Base-by-base conservation (phyloP, 2,797 vertebrate species). In the Chelon auratus region DNA sequence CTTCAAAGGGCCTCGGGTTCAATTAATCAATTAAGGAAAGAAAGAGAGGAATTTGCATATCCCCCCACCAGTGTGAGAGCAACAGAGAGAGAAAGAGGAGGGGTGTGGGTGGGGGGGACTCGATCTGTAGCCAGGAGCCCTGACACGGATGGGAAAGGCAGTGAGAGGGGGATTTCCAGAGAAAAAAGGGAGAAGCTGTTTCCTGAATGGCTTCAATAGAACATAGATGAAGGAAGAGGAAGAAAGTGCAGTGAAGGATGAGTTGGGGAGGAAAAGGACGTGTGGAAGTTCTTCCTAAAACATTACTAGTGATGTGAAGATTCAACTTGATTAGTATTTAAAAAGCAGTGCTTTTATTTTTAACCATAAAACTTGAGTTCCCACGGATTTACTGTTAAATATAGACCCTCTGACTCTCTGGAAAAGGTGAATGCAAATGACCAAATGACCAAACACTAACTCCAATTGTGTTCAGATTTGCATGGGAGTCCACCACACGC, bases 21-120 rank as follows among this genome's bases (percentile, higher is more conserved):
- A 94, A 95, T 95, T 95, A 94, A 94, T 94, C 93, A 95, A 95
- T 94, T 94, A 95, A 90, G 85, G 85, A 87, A 84, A 92, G 92
- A 93, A 94, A 94, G 88, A 67, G 72, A 93, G 90, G 92, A 92
- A 94, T 94, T 94, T 94, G 93, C 91, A 91, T 94, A 92, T 89
- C 84, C 88, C 85, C 79, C 80, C 15, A 68, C 79, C 78, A 83
- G 82, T 90, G 85, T 85, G 88, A 78, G 87, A 77, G 80, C 63
- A 15, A 56, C 79, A 45, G 83, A 37, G 70, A 33, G 78, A 57
- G 66, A 51, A 68, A 58, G 62, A 45, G 55, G 69, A 39, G 36
- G 53, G 69, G 40, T 11, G 67, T 39, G 42, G 57, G 18, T 51
- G 64, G 81, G 81, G 76, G 70, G 55, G 1, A 40, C 70, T 81